Conservation (phyloP, 53 echinoderm and acorn worm genomes). For the Mesocentrotus franciscanus region DNA sequence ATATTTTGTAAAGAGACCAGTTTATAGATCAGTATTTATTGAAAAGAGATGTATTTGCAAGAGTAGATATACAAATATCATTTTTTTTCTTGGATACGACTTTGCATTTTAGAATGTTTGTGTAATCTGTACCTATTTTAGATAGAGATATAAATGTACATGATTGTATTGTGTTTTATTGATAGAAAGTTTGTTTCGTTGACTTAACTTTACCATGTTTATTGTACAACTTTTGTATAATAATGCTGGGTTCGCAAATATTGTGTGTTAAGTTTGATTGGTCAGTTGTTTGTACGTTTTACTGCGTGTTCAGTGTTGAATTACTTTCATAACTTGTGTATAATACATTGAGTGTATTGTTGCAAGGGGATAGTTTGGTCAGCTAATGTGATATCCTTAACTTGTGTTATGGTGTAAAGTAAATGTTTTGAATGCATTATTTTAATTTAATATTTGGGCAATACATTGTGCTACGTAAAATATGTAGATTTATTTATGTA, state of each 20-base stretch:
- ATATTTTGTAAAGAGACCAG: constrained; percentile 62
- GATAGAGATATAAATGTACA: background rate
- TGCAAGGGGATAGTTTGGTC: background rate
- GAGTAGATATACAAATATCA: background rate
- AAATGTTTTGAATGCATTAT: background rate
- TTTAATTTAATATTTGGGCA: background rate
- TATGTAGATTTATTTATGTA: too few species aligned
- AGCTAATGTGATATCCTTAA: background rate
- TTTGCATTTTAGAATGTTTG: background rate
- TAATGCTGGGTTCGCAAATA: background rate
- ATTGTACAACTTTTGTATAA: background rate
- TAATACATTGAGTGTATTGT: background rate
- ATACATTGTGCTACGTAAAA: too few species aligned
- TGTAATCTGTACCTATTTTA: background rate
- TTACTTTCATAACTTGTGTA: background rate
- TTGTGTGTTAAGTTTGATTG: background rate
- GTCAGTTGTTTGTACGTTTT: too few species aligned
- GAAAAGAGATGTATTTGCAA: background rate
- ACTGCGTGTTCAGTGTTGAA: background rate
- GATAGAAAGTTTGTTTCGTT: background rate
- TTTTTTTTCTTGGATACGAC: background rate
- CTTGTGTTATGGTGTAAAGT: background rate
- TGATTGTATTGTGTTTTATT: background rate
- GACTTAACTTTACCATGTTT: background rate
- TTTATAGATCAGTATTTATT: constrained; percentile 49